phyloP scores from a whole-genome alignment of 2,797 vertebrate genomes.

The Erethizon dorsatum region DNA sequence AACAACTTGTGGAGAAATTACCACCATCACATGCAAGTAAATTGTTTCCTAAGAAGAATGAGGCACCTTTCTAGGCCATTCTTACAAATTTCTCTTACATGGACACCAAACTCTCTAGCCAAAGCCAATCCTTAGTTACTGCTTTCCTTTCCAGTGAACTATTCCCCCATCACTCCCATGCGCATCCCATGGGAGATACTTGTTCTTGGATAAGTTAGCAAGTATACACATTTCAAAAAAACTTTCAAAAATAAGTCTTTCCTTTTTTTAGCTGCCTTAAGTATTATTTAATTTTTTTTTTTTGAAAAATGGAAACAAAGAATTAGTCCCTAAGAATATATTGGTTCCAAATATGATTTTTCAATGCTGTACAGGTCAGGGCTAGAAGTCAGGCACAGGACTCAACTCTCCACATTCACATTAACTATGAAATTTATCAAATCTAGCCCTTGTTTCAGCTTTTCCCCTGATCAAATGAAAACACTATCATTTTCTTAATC shows the following conservation, averaged over 20 bases:
- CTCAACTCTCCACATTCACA: neutral
- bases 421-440: neutral
- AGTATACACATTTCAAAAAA: constrained; percentile 13
- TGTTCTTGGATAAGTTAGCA: constrained; percentile 35
- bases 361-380: neutral
- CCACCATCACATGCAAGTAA: neutral
- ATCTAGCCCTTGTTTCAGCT: neutral
- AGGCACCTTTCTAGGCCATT: neutral
- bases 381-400: neutral
- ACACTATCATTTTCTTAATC: neutral
- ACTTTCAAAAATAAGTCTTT: neutral
- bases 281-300: neutral
- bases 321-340: neutral
- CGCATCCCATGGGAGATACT: neutral
- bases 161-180: neutral
- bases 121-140: constrained; percentile 57
- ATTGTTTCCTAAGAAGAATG: neutral
- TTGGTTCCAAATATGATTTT: neutral
- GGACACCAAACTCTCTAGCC: neutral
- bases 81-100: neutral
- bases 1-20: neutral
- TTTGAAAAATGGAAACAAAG: constrained; percentile 45
- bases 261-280: neutral
- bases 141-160: constrained; percentile 51
- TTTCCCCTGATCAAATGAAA: neutral